phyloP scores from a whole-genome alignment of 1,140 invertebrate genomes.

The Globodera rostochiensis region DNA sequence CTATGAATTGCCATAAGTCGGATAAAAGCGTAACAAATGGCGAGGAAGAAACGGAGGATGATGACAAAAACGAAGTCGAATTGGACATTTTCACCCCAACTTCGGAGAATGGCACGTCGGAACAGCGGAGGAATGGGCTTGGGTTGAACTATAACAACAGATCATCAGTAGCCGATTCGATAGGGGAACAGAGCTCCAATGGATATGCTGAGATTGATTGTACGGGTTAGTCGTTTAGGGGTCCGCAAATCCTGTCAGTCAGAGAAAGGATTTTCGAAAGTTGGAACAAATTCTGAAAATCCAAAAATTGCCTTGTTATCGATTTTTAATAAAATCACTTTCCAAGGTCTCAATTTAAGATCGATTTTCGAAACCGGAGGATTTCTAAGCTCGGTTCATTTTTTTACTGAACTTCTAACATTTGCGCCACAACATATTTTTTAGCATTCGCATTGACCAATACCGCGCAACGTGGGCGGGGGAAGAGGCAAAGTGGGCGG shows the following conservation, averaged over 20 bases:
- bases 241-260: too few species aligned
- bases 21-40: neutral
- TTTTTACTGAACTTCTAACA: too few species aligned
- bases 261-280: too few species aligned
- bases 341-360: too few species aligned
- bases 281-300: too few species aligned
- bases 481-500: neutral
- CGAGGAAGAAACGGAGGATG: neutral
- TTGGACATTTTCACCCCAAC: neutral
- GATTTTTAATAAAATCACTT: too few species aligned
- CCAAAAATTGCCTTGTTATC: too few species aligned
- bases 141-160: too few species aligned
- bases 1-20: neutral
- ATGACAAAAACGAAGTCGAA: neutral
- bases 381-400: too few species aligned
- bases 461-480: neutral
- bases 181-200: neutral
- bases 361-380: too few species aligned
- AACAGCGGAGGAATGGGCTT: too few species aligned
- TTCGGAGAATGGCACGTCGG: neutral
- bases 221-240: neutral
- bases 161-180: neutral
- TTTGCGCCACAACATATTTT: neutral
- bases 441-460: neutral
- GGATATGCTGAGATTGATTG: neutral